Conservation (phyloP, 92 coral and sea anemone genomes). For the Phenganax subtilis region DNA sequence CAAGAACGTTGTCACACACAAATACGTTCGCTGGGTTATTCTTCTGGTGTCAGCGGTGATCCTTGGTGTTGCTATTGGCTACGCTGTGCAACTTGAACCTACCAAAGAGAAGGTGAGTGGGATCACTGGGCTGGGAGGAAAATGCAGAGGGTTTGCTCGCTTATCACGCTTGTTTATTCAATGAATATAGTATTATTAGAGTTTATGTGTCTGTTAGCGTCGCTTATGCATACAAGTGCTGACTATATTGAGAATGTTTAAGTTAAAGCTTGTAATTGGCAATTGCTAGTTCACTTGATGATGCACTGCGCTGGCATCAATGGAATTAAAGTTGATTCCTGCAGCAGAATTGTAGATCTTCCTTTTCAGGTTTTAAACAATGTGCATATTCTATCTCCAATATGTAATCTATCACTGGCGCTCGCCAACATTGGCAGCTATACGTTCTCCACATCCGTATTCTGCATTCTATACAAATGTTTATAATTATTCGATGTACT, state of each 20-base stretch:
- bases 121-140: constrained; percentile 21
- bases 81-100: constrained; percentile 48
- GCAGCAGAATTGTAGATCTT: no score
- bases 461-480: not conserved
- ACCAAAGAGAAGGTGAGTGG: constrained; percentile 57
- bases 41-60: constrained; percentile 37
- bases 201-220: no score
- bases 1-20: constrained; percentile 51
- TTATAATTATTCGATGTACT: not conserved
- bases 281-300: no score
- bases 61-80: constrained; percentile 44
- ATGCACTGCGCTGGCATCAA: no score
- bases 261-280: no score
- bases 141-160: no score
- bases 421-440: no score
- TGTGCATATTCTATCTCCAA: no score
- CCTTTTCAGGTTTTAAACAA: not conserved
- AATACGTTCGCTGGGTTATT: constrained; percentile 53
- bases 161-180: no score
- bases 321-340: no score
- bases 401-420: not conserved
- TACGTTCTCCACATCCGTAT: not conserved
- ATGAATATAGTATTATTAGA: not conserved
- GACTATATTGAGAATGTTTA: not conserved
- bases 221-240: no score